Evolutionary conservation across 2,888 invertebrate genomes (phyloP), one percentile per base, ranked within the genome.

Genomic region (Meteorus cinctellus): DNA sequence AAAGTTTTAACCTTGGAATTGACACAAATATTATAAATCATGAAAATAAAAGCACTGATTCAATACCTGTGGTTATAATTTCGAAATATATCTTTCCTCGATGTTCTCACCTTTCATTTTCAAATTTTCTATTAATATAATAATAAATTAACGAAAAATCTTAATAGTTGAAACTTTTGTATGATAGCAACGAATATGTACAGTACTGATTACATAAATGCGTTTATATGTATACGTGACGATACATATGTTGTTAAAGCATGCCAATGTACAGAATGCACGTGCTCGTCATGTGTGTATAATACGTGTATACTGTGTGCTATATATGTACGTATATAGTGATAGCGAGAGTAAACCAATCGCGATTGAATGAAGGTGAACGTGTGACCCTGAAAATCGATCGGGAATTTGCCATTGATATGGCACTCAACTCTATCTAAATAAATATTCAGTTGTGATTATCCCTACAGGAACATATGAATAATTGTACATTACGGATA

Each of bases 261-360:
- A 55, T 55, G n/a, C 55, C 8, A 55, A 55, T 55, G 55, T 55
- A 24, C 19, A 19, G 24, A 55, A 55, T 55, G 55, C 55, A 55
- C 55, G 55, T 55, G 55, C 55, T 55, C 55, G 55, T 19, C 19
- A 19, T 55, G 19, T 55, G 19, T 55, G 19, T 19, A 55, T 87
- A 88, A 89, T 89, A 89, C 77, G 71, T 76, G 75, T 67, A 67
- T 65, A 67, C 75, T 72, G 74, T 72, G 72, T 41, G 12, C 41
- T 74, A 63, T 76, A 76, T 76, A 78, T 74, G 76, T 68, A 66
- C 45, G 75, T 68, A 34, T 67, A 79, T 69, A 78, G 66, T 71
- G 72, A 55, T 76, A 74, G 74, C 66, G 77, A 68, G 77, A 74
- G 77, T 60, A 16, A 69, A 74, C 75, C 78, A 75, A 81, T 81